A percentile compares a stretch with the other conserved stretches of the same genome.
Conservation (phyloP, 2,888 invertebrate species). For the Bursaphelenchus okinawaensis region DNA sequence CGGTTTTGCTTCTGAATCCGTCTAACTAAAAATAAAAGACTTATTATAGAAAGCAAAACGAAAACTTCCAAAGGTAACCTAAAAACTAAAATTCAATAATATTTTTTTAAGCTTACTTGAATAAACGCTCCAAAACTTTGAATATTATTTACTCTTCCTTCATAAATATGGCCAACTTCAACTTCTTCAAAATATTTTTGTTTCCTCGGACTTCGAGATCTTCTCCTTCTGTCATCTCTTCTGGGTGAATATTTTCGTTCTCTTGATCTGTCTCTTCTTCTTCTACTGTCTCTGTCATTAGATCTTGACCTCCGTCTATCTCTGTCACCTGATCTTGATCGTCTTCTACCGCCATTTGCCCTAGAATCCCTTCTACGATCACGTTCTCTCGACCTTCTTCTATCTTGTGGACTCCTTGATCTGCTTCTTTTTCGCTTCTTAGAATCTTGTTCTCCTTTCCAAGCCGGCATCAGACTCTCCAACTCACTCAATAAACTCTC, state of each 20-base stretch:
- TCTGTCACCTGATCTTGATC: conserved; percentile 17
- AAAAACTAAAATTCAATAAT: neutral
- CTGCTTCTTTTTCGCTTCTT: conserved; percentile 11
- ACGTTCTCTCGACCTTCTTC: conserved; percentile 5
- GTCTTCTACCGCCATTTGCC: conserved; percentile 14
- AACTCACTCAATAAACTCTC: conserved; percentile 60
- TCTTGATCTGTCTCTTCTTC: conserved; percentile 18
- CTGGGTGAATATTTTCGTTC: conserved; percentile 23
- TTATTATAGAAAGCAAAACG: conserved; percentile 1
- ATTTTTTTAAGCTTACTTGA: conserved; percentile 57
- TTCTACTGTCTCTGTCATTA: conserved; percentile 14
- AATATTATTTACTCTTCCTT: conserved; percentile 86
- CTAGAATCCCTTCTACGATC: conserved; percentile 14
- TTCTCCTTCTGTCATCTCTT: conserved; percentile 31
- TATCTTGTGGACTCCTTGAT: neutral
- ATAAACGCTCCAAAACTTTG: conserved; percentile 98
- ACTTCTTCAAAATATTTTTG: conserved; percentile 61
- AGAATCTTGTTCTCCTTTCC: conserved; percentile 34
- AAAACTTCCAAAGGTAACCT: no score
- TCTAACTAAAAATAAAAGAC: conserved; percentile 66
- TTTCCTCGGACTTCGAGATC: conserved; percentile 24
- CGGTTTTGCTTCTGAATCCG: conserved; percentile 78
- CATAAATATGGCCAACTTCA: conserved; percentile 71
- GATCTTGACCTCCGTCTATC: conserved; percentile 28
- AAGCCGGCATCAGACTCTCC: conserved; percentile 58